Percentiles rank a stretch among this genome's conserved stretches.
These are phyloP conservation scores for Arothron firmamentum DNA, from an alignment of 2,113 vertebrate species.

Conservation along the genomic window DNA sequence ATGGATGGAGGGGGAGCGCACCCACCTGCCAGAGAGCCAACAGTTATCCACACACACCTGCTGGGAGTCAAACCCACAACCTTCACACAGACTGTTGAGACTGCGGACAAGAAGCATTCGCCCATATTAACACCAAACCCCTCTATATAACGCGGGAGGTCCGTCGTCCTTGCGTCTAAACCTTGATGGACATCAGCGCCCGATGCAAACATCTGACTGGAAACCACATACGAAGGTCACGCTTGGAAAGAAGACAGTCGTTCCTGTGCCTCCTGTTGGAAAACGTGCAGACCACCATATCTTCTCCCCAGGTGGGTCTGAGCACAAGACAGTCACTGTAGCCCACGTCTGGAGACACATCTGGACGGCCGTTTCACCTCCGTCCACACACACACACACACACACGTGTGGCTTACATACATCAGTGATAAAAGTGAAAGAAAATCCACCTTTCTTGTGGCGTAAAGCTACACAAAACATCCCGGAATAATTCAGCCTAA, in stretches of 20 bases:
- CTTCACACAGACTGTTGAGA: conserved; percentile 21
- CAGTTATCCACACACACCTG: no score
- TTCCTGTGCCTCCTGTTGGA: conserved; percentile 17
- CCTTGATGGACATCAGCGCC: conserved; percentile 1
- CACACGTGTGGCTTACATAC: no score
- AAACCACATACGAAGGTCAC: conserved; percentile 24
- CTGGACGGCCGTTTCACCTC: conserved; percentile 43
- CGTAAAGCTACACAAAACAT: no score
- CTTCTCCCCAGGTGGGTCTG: conserved; percentile 54
- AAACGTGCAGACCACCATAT: conserved; percentile 58
- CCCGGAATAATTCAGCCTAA: no score
- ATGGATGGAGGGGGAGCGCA: no score
- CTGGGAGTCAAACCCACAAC: no score
- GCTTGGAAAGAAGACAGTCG: conserved; percentile 9
- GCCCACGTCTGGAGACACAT: conserved; percentile 52
- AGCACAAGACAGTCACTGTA: conserved; percentile 58
- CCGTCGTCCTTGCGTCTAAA: conserved; percentile 26
- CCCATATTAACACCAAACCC: background rate
- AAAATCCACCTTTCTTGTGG: no score
- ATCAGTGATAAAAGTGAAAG: no score
- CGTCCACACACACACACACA: conserved; percentile 10
- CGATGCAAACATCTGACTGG: conserved; percentile 48
- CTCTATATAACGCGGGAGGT: conserved; percentile 46
- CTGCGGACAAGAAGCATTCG: conserved; percentile 15
- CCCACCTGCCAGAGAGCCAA: no score